Evolutionary conservation across 2,888 invertebrate genomes (phyloP), one percentile per base, ranked within the genome.

Genomic region (Macropis europaea): DNA sequence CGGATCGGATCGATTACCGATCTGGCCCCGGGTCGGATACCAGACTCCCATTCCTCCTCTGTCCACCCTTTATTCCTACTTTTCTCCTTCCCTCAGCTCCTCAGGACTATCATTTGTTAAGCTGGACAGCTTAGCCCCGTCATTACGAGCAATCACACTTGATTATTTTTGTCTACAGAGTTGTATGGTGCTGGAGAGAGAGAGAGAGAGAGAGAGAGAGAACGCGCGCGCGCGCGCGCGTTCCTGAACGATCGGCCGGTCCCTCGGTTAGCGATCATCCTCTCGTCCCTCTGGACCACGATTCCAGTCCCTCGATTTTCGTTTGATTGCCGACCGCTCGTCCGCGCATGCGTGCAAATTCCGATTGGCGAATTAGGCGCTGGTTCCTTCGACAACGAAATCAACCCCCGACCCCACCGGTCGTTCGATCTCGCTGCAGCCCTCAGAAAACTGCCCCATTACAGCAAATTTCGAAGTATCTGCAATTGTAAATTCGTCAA

Each of bases 81-180:
- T 64, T 53, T 63, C 56, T 42, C 71, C 30, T 42, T 62, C 43
- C 60, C 60, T n/a, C 53, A 4, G 43, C 62, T 64, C 74, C 72
- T 63, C 69, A 69, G 79, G 68, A 79, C 87, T 88, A 89, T 89
- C 87, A 89, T 89, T 89, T 89, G 88, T 89, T 89, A 89, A 89
- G 87, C 86, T 89, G 88, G 87, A 88, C 88, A 89, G 86, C 88
- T 88, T 87, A 85, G 87, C 82, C 87, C 89, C 86, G 83, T 89
- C 87, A 89, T 89, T 89, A 89, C 88, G 86, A 88, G 88, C 88
- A 88, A 88, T 88, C 88, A 88, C 88, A 88, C 84, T 89, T 89
- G 89, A 89, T 89, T 89, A 89, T 89, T 89, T 88, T 89, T 88
- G 88, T 89, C 88, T 89, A 89, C 88, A 88, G 77, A 79, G 71